A percentile compares a stretch with the other conserved stretches of the same genome.
phyloP scores from a whole-genome alignment of 2,113 vertebrate genomes.

The Syrmaticus mikado region DNA sequence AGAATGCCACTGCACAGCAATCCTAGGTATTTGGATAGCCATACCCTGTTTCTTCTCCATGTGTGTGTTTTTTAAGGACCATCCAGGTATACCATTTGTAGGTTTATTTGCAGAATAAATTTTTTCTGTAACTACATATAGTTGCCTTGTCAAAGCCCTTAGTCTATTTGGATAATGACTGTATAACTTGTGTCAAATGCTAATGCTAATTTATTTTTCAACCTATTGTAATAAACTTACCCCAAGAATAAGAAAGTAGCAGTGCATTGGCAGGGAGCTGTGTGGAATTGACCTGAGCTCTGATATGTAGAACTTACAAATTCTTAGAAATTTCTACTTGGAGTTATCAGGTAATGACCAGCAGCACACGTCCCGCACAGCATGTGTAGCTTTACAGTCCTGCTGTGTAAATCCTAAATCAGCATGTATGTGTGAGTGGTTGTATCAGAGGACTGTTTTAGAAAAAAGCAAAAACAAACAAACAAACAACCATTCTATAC shows the following conservation, averaged over 20 bases:
- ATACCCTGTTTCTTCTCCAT: background rate
- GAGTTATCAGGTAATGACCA: background rate
- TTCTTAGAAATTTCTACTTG: background rate
- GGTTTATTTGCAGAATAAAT: background rate
- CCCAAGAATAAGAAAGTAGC: background rate
- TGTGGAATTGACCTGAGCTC: background rate
- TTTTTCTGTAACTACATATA: background rate
- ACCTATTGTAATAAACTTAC: background rate
- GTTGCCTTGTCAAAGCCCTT: background rate
- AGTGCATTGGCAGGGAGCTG: background rate
- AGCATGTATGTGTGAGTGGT: fast-evolving
- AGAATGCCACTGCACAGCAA: background rate
- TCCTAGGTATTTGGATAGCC: background rate
- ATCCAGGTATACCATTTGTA: background rate
- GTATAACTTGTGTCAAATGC: background rate
- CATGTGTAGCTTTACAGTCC: fast-evolving
- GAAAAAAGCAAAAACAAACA: background rate
- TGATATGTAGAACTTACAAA: background rate
- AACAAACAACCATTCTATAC: no score
- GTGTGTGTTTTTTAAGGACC: background rate
- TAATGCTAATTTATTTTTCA: background rate
- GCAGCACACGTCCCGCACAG: fast-evolving
- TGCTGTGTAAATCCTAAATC: background rate
- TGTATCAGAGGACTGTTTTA: background rate
- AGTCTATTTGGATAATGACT: background rate